A percentile compares a stretch with the other conserved stretches of the same genome.
These are phyloP conservation scores for Tragelaphus strepsiceros DNA, from an alignment of 2,113 vertebrate genomes.

Conservation along the genomic window DNA sequence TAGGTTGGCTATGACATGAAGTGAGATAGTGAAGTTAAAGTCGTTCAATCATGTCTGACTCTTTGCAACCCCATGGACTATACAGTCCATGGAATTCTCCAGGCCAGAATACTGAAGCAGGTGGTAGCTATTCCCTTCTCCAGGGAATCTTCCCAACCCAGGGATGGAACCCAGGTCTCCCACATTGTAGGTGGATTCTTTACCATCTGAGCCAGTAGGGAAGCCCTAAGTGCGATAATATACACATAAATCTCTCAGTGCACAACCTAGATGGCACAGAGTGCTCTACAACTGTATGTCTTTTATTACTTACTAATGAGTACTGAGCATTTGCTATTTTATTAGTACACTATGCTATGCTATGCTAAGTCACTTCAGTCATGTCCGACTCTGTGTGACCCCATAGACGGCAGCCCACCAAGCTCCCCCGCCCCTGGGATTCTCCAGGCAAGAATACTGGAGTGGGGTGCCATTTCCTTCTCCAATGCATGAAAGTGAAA, in stretches of 20 bases:
- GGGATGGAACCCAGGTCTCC: background rate
- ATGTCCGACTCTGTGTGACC: too few relatives aligned
- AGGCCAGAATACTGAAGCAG: background rate
- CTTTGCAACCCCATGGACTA: background rate
- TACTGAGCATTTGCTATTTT: background rate
- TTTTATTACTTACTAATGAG: background rate
- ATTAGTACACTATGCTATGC: background rate
- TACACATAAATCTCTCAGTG: background rate
- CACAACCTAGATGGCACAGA: background rate
- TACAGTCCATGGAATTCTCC: background rate
- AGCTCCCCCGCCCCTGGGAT: too few relatives aligned
- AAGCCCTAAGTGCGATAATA: background rate
- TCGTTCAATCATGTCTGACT: background rate
- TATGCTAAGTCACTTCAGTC: too few relatives aligned
- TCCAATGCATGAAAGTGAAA: too few relatives aligned
- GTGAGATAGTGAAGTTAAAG: background rate
- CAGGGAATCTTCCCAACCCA: background rate
- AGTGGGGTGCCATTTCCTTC: too few relatives aligned
- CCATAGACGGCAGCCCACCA: too few relatives aligned
- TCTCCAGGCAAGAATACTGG: too few relatives aligned
- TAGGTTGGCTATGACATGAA: background rate
- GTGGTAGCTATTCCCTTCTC: background rate
- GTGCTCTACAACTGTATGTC: background rate
- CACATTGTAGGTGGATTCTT: background rate
- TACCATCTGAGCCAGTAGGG: background rate